These are phyloP conservation scores for Papilio demoleus DNA, from an alignment of 2,888 invertebrate genomes.

Conservation along the genomic window DNA sequence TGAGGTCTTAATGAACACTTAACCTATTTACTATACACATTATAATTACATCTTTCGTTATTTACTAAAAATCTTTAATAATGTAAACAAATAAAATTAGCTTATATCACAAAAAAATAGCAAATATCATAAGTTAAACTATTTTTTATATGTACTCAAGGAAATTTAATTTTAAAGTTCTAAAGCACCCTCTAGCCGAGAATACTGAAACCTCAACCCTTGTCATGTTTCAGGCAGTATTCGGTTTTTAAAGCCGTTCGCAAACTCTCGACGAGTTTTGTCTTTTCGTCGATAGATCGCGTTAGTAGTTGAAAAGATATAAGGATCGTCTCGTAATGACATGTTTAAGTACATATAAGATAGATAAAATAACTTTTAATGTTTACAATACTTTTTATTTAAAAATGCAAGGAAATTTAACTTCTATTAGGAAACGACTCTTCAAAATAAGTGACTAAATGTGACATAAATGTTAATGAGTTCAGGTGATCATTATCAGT, in stretches of 20 bases:
- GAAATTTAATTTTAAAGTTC: neutral
- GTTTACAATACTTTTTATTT: no score
- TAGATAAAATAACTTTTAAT: neutral
- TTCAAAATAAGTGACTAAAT: no score
- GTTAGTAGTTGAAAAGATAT: neutral
- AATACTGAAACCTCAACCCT: neutral
- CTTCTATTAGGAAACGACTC: no score
- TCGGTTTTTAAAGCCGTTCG: neutral
- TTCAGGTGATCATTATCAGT: neutral
- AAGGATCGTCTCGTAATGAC: neutral
- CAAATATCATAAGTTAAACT: neutral
- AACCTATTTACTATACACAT: constrained; percentile 16
- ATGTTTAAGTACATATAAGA: neutral
- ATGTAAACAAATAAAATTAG: neutral
- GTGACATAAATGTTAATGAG: neutral
- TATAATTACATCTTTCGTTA: constrained; percentile 1
- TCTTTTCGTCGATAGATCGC: neutral
- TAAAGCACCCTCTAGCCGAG: constrained; percentile 26
- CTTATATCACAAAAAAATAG: neutral
- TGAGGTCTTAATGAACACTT: constrained; percentile 11
- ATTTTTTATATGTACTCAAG: neutral
- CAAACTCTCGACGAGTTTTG: neutral
- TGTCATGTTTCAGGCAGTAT: neutral
- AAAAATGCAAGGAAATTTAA: no score
- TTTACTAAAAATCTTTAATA: neutral